Conservation (phyloP, 2,797 vertebrate genomes). For the Meriones psammophilus region DNA sequence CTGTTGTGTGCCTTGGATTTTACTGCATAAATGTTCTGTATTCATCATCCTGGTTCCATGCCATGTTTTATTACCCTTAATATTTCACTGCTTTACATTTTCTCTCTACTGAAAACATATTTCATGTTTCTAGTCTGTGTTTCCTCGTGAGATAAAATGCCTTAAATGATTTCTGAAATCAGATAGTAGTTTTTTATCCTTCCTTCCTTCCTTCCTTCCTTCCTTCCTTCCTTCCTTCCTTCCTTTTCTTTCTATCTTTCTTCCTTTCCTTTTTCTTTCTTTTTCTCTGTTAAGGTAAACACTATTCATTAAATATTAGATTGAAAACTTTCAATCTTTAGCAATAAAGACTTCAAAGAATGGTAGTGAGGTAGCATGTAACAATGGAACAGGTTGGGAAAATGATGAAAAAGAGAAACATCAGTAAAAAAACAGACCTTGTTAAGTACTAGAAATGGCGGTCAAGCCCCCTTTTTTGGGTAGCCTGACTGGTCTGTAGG, state of each 20-base stretch:
- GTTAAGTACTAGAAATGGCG: neutral
- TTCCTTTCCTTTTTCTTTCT: neutral
- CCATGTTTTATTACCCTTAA: conserved; percentile 41
- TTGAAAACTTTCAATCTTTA: neutral
- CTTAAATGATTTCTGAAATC: neutral
- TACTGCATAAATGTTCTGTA: conserved; percentile 35
- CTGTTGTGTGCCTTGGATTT: conserved; percentile 20
- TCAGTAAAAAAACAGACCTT: neutral
- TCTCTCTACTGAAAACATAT: conserved; percentile 23
- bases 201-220: neutral
- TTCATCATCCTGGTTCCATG: neutral
- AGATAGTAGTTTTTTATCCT: neutral
- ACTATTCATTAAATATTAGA: neutral
- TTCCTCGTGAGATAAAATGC: conserved; percentile 16
- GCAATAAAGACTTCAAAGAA: neutral
- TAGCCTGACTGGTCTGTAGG: neutral
- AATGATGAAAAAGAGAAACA: neutral
- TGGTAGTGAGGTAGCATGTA: neutral
- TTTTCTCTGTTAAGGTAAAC: neutral
- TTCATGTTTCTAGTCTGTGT: conserved; percentile 24
- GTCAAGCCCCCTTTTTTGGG: neutral
- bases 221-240: neutral
- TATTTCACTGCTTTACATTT: conserved; percentile 53
- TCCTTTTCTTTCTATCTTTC: neutral
- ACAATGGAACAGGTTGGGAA: neutral